Percentiles rank a stretch among this genome's conserved stretches.
Evolutionary conservation across 2,888 invertebrate species (phyloP).

Genomic region (Drosophila mulleri): DNA sequence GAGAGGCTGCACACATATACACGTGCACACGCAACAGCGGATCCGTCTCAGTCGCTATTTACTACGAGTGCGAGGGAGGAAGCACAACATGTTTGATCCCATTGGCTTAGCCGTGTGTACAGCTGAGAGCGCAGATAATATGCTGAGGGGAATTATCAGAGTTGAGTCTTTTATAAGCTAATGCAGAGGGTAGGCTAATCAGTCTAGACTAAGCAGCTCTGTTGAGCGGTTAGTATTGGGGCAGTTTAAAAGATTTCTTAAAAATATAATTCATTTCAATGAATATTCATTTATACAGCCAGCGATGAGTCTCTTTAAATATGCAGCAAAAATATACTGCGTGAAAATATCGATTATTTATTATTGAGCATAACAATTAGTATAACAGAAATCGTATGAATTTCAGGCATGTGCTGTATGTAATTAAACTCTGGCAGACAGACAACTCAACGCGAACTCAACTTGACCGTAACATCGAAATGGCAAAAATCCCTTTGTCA

Average conservation of each 20-base stretch:
- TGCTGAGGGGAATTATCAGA: background rate
- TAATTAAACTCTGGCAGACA: constrained; percentile 8
- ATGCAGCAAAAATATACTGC: background rate
- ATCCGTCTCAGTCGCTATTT: background rate
- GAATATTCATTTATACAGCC: background rate
- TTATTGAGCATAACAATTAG: background rate
- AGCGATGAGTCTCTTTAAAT: background rate
- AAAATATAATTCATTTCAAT: background rate
- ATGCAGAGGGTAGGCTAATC: background rate
- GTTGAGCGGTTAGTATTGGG: background rate
- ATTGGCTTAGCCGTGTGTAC: background rate
- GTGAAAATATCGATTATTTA: background rate
- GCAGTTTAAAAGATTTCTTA: background rate
- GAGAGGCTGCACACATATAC: background rate
- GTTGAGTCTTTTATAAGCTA: background rate
- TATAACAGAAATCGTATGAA: background rate
- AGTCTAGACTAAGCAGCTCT: too few relatives aligned
- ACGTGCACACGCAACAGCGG: background rate
- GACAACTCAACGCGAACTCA: too few relatives aligned
- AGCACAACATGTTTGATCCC: background rate
- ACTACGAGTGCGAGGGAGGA: background rate
- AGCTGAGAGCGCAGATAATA: background rate
- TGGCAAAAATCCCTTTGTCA: constrained; percentile 13
- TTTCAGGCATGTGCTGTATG: background rate
- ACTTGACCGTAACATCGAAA: background rate